These are phyloP conservation scores for Leuciscus waleckii DNA, from an alignment of 2,797 vertebrate species.

Conservation along the genomic window DNA sequence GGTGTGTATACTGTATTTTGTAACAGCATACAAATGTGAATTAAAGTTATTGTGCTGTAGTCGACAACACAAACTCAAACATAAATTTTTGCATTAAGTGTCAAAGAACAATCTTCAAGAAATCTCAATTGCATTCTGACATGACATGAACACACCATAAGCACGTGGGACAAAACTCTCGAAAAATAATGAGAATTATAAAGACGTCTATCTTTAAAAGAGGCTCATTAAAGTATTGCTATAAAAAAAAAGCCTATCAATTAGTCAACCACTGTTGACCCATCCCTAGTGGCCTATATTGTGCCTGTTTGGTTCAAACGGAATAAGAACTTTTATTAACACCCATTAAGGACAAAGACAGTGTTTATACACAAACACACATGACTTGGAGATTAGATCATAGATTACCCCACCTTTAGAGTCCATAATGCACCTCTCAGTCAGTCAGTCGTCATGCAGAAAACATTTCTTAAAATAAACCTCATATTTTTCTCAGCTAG, in stretches of 20 bases:
- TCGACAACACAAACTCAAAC: background rate
- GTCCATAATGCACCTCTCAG: conserved; percentile 17
- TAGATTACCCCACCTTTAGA: conserved; percentile 27
- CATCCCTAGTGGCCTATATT: background rate
- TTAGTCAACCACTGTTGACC: background rate
- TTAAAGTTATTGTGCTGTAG: background rate
- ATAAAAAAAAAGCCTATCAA: background rate
- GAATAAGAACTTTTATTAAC: background rate
- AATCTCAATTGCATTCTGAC: background rate
- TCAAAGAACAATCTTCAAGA: background rate
- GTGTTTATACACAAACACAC: conserved; percentile 34
- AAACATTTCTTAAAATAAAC: conserved; percentile 58
- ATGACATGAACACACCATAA: background rate
- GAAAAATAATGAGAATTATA: background rate
- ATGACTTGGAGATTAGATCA: conserved; percentile 44
- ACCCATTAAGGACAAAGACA: conserved; percentile 27
- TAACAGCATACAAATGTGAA: background rate
- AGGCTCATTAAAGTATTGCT: background rate
- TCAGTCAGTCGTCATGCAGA: conserved; percentile 24
- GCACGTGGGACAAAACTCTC: background rate
- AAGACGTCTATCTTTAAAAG: background rate
- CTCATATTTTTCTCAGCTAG: conserved; percentile 41
- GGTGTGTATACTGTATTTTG: background rate
- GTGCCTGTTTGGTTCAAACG: background rate
- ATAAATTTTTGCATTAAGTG: background rate